Base-by-base conservation (phyloP, 2,797 vertebrate genomes). In the Rachycentron canadum region DNA sequence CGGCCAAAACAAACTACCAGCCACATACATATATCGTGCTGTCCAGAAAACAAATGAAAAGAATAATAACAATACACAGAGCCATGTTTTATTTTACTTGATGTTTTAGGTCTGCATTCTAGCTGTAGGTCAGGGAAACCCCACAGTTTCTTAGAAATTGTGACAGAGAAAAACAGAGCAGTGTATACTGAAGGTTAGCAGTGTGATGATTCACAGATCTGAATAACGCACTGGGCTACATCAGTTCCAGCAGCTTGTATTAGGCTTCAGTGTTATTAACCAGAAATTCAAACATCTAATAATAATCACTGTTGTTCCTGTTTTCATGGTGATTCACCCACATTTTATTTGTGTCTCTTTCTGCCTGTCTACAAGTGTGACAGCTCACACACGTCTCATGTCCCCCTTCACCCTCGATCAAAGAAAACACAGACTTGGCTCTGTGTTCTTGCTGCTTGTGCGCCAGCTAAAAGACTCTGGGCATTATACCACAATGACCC, bases 341-440 rank as follows among this genome's bases (percentile, higher is more conserved):
- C 21, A 14, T 69, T 69, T 61, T 17, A 52, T 62, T 13, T 63
- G 13, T 71, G 16, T 65, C 45, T 19, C 45, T 12, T 49, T 47
- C 53, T 43, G 61, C n/a, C 52, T 53, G 57, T 68, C 57, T 69
- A 52, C 14, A 30, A 79, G 58, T 40, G 56, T 41, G 74, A 76
- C 50, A 43, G 40, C 41, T 55, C 74, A n/a, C 73, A 71, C 68
- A 49, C 16, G 58, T 74, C 82, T 71, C 67, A 50, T 68, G 60
- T 56, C 56, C 45, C 17, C 36, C 52, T 78, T 41, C 50, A 32
- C 59, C 61, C 67, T 73, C 23, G 2, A 45, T 66, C 61, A 67
- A 67, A 81, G 52, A 81, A 62, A 76, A 74, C 68, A 76, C 72
- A 85, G 71, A 79, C 75, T 50, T 53, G 45, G 43, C 52, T 74